phyloP scores from a whole-genome alignment of 2,888 invertebrate species.

The Anorthoa munda region DNA sequence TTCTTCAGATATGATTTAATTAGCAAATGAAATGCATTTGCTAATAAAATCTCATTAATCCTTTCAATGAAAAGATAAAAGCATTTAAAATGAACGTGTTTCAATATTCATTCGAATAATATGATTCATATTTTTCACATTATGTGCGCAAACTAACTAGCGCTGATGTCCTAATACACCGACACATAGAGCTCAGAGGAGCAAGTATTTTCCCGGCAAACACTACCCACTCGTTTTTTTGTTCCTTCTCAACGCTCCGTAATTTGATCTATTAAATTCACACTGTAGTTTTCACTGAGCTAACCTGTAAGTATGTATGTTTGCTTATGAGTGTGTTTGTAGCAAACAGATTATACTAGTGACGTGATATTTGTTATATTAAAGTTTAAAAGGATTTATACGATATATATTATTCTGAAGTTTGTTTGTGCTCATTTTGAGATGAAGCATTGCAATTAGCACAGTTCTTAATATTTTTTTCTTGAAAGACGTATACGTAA shows the following conservation, averaged over 20 bases:
- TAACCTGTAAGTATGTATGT: conserved; percentile 1
- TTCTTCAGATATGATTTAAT: not conserved
- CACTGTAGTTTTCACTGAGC: conserved; percentile 38
- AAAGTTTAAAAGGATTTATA: not conserved
- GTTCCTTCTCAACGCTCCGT: conserved; percentile 18
- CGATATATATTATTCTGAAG: not conserved
- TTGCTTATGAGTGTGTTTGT: not conserved
- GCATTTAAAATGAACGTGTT: not conserved
- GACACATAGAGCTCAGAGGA: not conserved
- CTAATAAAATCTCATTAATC: not conserved
- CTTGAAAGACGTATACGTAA: too few relatives aligned
- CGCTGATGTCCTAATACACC: not conserved
- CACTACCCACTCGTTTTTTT: conserved; percentile 21
- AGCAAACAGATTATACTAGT: conserved; percentile 6
- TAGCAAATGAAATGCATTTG: not conserved
- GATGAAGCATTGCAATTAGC: not conserved
- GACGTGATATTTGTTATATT: conserved; percentile 11
- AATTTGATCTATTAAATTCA: conserved; percentile 43
- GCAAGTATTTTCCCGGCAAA: conserved; percentile 28
- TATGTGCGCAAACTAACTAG: conserved; percentile 12
- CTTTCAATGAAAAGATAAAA: not conserved
- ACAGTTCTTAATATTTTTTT: not conserved
- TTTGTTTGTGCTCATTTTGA: not conserved
- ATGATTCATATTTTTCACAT: conserved; percentile 5
- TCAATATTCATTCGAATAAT: conserved; percentile 8